Evolutionary conservation across 2,113 vertebrate genomes (phyloP).

Genomic region (Solea senegalensis): DNA sequence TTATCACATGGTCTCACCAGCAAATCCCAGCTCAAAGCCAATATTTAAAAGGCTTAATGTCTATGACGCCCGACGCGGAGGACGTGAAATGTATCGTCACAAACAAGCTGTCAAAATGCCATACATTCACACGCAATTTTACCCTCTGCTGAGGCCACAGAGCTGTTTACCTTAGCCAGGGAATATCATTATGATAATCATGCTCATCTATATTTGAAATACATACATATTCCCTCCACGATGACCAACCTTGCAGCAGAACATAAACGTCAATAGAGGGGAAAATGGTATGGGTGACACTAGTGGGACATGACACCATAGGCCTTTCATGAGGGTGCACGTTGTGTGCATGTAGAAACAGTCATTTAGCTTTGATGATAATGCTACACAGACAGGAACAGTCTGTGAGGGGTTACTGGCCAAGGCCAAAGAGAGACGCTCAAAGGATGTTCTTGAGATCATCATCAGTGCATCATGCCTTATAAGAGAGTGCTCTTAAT

Average conservation of each 20-base stretch:
- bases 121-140: constrained; percentile 29
- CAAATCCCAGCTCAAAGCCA: constrained; percentile 18
- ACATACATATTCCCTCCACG: constrained; percentile 54
- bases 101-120: constrained; percentile 45
- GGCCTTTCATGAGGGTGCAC: constrained; percentile 53
- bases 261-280: constrained; percentile 76
- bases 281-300: constrained; percentile 73
- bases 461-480: too few relatives aligned
- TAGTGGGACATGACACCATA: constrained; percentile 59
- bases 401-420: constrained; percentile 32
- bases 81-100: constrained; percentile 32
- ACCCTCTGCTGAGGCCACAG: constrained; percentile 14
- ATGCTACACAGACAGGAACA: constrained; percentile 10
- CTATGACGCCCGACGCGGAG: constrained; percentile 1
- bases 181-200: constrained; percentile 71
- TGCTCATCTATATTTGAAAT: constrained; percentile 58
- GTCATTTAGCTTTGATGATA: constrained; percentile 53
- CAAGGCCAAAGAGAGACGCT: constrained; percentile 38
- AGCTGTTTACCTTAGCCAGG: constrained; percentile 47
- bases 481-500: constrained; percentile 3
- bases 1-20: constrained; percentile 27
- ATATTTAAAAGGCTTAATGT: constrained; percentile 23
- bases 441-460: constrained; percentile 31
- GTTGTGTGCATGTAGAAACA: constrained; percentile 54
- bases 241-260: constrained; percentile 61